Percentiles rank a stretch among this genome's conserved stretches.
Evolutionary conservation across 1,140 invertebrate genomes (phyloP).

Genomic region (Brachionus rubens): DNA sequence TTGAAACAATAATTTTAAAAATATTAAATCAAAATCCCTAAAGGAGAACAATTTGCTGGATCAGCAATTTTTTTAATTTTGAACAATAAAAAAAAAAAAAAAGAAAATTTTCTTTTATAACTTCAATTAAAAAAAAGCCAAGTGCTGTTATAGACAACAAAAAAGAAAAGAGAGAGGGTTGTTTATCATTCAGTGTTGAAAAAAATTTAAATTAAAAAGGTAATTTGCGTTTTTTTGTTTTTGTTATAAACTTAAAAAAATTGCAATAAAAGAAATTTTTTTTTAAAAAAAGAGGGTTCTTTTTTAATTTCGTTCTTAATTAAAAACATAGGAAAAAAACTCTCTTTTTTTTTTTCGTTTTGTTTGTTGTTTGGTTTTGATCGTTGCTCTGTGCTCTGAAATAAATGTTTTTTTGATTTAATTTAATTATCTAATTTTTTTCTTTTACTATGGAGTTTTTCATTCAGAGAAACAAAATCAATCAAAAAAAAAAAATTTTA

Average conservation of each 20-base stretch:
- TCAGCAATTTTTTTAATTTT: too few species aligned
- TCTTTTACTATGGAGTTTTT: background rate
- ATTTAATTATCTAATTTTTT: conserved; percentile 32
- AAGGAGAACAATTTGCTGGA: too few species aligned
- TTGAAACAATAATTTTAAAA: too few species aligned
- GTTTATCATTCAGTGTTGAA: background rate
- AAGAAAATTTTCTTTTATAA: too few species aligned
- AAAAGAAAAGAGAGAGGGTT: background rate
- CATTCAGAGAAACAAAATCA: conserved; percentile 20
- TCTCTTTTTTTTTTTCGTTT: background rate
- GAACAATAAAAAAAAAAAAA: too few species aligned
- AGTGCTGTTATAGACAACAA: background rate
- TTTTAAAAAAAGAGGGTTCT: too few species aligned
- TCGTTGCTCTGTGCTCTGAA: background rate
- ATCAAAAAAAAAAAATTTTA: conserved; percentile 24
- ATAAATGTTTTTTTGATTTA: conserved; percentile 42
- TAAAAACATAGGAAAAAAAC: background rate
- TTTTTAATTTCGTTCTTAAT: too few species aligned
- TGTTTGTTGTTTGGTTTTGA: too few species aligned
- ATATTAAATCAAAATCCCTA: too few species aligned
- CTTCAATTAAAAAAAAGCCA: too few species aligned
- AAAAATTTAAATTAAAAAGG: background rate
- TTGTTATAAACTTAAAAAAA: too few species aligned
- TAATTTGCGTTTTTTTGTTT: conserved; percentile 37
- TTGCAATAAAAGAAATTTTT: conserved; percentile 12